Base-by-base conservation (phyloP, 2,888 invertebrate genomes). In the Coronaproctus castanopsis region DNA sequence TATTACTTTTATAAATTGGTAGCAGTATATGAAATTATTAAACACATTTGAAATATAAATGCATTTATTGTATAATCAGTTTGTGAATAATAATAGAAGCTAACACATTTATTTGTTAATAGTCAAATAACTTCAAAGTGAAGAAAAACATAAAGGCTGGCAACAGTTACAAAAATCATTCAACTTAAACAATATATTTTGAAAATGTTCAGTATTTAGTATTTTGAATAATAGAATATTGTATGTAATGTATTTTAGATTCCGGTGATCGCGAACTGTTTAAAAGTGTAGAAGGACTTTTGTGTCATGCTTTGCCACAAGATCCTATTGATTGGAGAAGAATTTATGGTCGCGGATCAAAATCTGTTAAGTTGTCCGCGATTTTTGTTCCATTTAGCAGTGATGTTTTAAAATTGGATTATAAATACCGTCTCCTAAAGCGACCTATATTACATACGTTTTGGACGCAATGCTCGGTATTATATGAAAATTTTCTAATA, bases 391-490 rank as follows among this genome's bases (percentile, higher is more conserved):
- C 86, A 56, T 89, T 86, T 69, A 82, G 83, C 70, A 80, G 81
- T 62, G 83, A 80, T 58, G 71, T 89, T 58, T 85, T 86, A 54
- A 79, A 81, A 62, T 83, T 82, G 55, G 63, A 62, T 24, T 80
- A 79, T 59, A 80, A 82, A 70, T 82, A 84, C 73, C 85, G 84
- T 69, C 78, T 95, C 54, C 76, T 92, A 62, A 85, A 88, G 65
- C 85, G 87, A 67, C 90, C 93, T 14, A 83, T 95, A 71, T 82
- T 96, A 69, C 92, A 96, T 71, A 86, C 90, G 61, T 96, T 85
- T 72, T 92, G 93, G 84, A 92, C 88, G 21, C 93, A 95, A 71
- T 93, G 93, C 78, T 80, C 81, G 71, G 93, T 93, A 77, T n/a
- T n/a, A n/a, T n/a, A n/a, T n/a, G n/a, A n/a, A n/a, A n/a, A 76